Percentiles rank a stretch among this genome's conserved stretches.
Evolutionary conservation across 1,140 invertebrate species (phyloP).

Genomic region (Polypedilum pembai): DNA sequence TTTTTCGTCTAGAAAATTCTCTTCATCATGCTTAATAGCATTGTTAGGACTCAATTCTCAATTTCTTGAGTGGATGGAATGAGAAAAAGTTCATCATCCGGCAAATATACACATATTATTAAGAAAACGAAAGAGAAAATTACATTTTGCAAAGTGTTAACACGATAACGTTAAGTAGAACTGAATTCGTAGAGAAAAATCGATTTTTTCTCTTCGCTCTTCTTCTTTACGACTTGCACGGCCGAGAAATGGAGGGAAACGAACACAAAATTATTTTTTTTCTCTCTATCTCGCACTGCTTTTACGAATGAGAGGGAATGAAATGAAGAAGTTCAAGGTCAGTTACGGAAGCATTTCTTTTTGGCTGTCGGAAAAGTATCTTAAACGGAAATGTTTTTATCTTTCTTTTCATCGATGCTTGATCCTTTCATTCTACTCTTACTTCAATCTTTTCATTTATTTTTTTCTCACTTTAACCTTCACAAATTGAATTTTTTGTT

Average conservation of each 20-base stretch:
- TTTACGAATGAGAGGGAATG: not conserved
- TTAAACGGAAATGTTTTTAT: not conserved
- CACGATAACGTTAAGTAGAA: slow-evolving; percentile 12
- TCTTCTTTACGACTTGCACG: not conserved
- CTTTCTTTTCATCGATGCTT: not conserved
- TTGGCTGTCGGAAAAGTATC: not conserved
- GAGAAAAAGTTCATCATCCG: slow-evolving; percentile 1
- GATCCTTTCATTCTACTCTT: not conserved
- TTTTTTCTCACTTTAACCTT: not conserved
- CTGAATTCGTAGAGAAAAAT: not conserved
- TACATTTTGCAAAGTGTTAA: slow-evolving; percentile 19
- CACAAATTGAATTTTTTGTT: not conserved
- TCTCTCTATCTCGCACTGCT: too few species aligned
- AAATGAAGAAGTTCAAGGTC: not conserved
- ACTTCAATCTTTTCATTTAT: not conserved
- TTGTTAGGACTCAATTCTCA: too few species aligned
- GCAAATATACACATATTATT: too few species aligned
- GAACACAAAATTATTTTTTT: not conserved
- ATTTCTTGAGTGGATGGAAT: too few species aligned
- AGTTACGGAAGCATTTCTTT: not conserved
- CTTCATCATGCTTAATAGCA: not conserved
- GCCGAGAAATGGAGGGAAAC: not conserved
- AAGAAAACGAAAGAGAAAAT: too few species aligned
- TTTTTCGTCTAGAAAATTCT: slow-evolving; percentile 3
- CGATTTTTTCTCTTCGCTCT: not conserved